Evolutionary conservation across 2,888 invertebrate species (phyloP).

Genomic region (Calliphora vomitoria): DNA sequence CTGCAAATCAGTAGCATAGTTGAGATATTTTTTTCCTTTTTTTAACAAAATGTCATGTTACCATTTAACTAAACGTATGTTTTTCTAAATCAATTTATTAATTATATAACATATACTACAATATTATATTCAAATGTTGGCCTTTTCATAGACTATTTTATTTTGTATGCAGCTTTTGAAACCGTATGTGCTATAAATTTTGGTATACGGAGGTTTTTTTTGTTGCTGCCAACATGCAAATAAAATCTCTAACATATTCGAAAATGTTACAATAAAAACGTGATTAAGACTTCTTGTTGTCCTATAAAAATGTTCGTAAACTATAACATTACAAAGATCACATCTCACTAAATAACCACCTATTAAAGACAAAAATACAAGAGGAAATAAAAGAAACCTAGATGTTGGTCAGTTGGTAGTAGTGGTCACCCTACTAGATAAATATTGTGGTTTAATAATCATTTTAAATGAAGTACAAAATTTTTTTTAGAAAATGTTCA

Average conservation of each 20-base stretch:
- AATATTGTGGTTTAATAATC: background rate
- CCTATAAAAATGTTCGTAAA: slow-evolving; percentile 70
- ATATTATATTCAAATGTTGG: slow-evolving; percentile 46
- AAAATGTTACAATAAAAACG: slow-evolving; percentile 72
- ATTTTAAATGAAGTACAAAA: too few species aligned
- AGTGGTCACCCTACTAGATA: background rate
- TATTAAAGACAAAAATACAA: slow-evolving; percentile 27
- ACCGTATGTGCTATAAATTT: slow-evolving; percentile 37
- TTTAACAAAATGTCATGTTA: background rate
- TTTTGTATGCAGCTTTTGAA: background rate
- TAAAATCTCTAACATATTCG: slow-evolving; percentile 56
- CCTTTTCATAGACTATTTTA: slow-evolving; percentile 8
- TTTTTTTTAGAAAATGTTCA: too few species aligned
- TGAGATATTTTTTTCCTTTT: background rate
- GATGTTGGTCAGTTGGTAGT: background rate
- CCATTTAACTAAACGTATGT: background rate
- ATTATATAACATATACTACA: slow-evolving; percentile 11
- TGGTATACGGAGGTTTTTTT: background rate
- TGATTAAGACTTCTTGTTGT: slow-evolving; percentile 73
- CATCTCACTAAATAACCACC: slow-evolving; percentile 61
- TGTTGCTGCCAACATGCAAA: slow-evolving; percentile 31
- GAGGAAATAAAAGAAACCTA: background rate
- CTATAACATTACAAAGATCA: slow-evolving; percentile 70
- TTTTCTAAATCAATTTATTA: slow-evolving; percentile 18
- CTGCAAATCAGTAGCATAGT: too few species aligned